phyloP scores from a whole-genome alignment of 2,888 invertebrate species.

The Papilio elwesi region DNA sequence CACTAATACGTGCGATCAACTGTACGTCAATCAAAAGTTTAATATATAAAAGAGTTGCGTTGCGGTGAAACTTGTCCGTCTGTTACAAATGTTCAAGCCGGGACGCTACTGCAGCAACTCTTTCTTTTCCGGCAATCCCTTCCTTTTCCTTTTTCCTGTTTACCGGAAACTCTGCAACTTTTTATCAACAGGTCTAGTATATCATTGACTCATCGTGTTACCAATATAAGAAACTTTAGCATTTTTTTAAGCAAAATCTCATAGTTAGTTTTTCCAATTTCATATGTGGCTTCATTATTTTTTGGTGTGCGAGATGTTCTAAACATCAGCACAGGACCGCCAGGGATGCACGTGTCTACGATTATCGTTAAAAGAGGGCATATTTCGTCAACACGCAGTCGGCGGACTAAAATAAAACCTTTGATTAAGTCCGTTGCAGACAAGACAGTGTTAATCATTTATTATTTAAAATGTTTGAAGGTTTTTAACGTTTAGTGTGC shows the following conservation, averaged over 20 bases:
- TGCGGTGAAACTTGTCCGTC: neutral
- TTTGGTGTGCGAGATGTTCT: too few relatives aligned
- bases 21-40: conserved; percentile 36
- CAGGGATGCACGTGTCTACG: conserved; percentile 52
- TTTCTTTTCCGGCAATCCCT: neutral
- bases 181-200: too few relatives aligned
- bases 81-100: neutral
- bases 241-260: too few relatives aligned
- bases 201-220: too few relatives aligned
- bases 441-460: neutral
- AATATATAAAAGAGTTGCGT: neutral
- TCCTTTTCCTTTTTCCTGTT: neutral
- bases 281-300: too few relatives aligned
- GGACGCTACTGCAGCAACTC: neutral
- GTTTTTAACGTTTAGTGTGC: neutral
- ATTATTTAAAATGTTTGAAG: neutral
- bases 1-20: conserved; percentile 39
- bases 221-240: too few relatives aligned
- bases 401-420: conserved; percentile 38
- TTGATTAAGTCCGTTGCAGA: conserved; percentile 32
- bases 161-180: too few relatives aligned
- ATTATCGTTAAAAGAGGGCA: conserved; percentile 54
- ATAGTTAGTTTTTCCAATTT: too few relatives aligned
- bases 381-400: conserved; percentile 50
- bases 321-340: conserved; percentile 42